Percentiles rank a stretch among this genome's conserved stretches.
These are phyloP conservation scores for Channa argus DNA, from an alignment of 2,113 vertebrate genomes.

Conservation along the genomic window DNA sequence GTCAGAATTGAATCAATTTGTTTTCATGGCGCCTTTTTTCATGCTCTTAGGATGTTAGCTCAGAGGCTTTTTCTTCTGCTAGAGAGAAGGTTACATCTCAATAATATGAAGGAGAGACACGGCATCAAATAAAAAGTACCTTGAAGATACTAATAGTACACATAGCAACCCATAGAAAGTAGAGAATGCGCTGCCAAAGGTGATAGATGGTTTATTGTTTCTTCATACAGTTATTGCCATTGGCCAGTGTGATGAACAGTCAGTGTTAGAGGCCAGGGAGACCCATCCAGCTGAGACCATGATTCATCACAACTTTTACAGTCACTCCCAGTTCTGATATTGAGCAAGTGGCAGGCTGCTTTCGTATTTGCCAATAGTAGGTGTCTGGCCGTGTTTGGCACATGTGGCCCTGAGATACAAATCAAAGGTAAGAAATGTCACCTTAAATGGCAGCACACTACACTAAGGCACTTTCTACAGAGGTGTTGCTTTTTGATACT, in stretches of 20 bases:
- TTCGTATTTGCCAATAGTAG: not conserved
- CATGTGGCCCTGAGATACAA: conserved; percentile 26
- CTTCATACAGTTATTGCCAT: conserved; percentile 23
- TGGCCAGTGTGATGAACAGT: conserved; percentile 21
- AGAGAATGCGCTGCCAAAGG: not conserved
- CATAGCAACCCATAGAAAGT: not conserved
- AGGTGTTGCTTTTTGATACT: not conserved
- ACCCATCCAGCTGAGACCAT: conserved; percentile 10
- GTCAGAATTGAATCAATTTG: not conserved
- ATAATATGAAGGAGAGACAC: conserved; percentile 1
- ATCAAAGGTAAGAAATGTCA: conserved; percentile 1
- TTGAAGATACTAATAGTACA: not conserved
- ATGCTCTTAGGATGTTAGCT: conserved; percentile 1
- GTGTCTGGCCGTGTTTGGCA: conserved; percentile 5
- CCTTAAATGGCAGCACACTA: not conserved
- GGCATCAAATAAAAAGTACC: not conserved
- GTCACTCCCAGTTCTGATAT: conserved; percentile 9
- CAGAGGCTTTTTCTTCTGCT: not conserved
- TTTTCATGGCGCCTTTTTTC: not conserved
- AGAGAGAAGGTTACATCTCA: conserved; percentile 18
- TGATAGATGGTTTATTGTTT: conserved; percentile 25
- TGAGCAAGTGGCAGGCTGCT: conserved; percentile 6
- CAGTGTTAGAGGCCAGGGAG: conserved; percentile 21
- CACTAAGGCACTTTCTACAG: not conserved
- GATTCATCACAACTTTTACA: conserved; percentile 38